Evolutionary conservation across 2,888 invertebrate genomes (phyloP), one percentile per base, ranked within the genome.

Genomic region (Philereme vetulata): DNA sequence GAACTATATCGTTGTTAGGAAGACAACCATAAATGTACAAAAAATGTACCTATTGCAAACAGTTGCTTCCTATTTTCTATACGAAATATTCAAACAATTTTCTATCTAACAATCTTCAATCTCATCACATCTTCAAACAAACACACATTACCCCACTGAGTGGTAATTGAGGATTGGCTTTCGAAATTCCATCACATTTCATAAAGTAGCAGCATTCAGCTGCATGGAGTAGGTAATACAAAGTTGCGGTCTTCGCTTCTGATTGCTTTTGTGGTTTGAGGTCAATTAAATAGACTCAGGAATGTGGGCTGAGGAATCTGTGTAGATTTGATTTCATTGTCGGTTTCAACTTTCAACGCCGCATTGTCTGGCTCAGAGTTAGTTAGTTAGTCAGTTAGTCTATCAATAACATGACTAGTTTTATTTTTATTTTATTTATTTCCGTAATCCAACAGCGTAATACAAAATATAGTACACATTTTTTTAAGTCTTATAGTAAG

Each of bases 261-360:
- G 67, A 67, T 67, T 65, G 67, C 65, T 65, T 61, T 60, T 65
- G 68, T 59, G 68, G 64, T 68, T 61, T 61, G 62, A 62, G 66
- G 62, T 66, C 60, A 51, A 56, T 58, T 53, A 62, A 56, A 53
- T 54, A 51, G 38, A 36, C 55, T 47, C 38, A 43, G 51, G 62
- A 51, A 62, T 62, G 58, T 52, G 52, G 53, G 48, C 43, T 46
- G 55, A 59, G 51, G 58, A 54, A 61, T 63, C 57, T 52, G 10
- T 50, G 53, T 57, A 57, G 58, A 51, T 55, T 52, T 48, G 51
- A 48, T 62, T 60, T 56, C 48, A 51, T 51, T 42, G 51, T 40
- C n/a, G 48, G 56, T 62, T 61, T 56, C 59, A 35, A 60, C 48
- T 63, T 62, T 58, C 51, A 58, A 55, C 42, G 38, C 32, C 38